Evolutionary conservation across 2,888 invertebrate genomes (phyloP).

Genomic region (Thecophora atra): DNA sequence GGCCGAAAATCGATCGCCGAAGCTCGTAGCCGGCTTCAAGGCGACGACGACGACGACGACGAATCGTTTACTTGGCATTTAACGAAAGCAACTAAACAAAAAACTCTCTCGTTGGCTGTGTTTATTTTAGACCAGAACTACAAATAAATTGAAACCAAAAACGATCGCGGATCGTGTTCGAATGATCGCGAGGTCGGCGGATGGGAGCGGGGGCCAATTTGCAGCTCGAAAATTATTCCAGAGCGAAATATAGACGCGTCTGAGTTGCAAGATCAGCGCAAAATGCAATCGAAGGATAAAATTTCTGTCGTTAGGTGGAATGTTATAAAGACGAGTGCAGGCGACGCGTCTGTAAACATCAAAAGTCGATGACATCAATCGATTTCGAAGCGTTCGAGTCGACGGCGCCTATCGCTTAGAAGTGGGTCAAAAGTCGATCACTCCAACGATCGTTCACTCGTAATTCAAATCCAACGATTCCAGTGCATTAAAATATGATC

Average conservation of each 20-base stretch:
- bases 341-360: too few relatives aligned
- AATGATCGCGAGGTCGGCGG: conserved; percentile 28
- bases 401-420: too few relatives aligned
- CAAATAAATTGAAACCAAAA: conserved; percentile 39
- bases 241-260: neutral
- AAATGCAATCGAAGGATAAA: neutral
- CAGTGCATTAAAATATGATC: neutral
- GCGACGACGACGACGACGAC: too few relatives aligned
- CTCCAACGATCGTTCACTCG: too few relatives aligned
- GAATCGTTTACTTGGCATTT: too few relatives aligned
- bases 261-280: conserved; percentile 18
- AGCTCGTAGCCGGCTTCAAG: too few relatives aligned
- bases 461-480: too few relatives aligned
- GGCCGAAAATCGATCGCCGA: too few relatives aligned
- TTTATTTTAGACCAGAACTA: conserved; percentile 29
- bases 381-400: too few relatives aligned
- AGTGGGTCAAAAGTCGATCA: too few relatives aligned
- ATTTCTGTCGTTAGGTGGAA: conserved; percentile 19
- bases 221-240: neutral
- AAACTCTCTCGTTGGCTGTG: neutral
- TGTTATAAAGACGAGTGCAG: neutral
- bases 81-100: too few relatives aligned
- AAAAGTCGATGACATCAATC: too few relatives aligned
- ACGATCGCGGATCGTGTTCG: conserved; percentile 37
- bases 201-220: neutral